Evolutionary conservation across 2,888 invertebrate genomes (phyloP), one percentile per base, ranked within the genome.

Genomic region (Tetragonisca angustula): DNA sequence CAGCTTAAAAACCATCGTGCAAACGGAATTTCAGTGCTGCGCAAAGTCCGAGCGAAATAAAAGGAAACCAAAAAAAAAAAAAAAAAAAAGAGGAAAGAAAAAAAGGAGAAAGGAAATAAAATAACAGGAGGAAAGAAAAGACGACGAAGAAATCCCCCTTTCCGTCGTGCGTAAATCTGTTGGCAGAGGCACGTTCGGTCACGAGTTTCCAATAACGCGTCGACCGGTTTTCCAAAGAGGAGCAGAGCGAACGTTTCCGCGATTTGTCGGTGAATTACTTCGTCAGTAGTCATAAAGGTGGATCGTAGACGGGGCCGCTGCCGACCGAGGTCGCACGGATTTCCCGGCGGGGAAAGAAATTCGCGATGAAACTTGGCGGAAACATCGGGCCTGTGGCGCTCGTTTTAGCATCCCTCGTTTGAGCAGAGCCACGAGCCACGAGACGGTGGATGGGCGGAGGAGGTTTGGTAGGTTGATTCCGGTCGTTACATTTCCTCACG

Each of bases 401-500:
- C 85, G 83, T 89, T 89, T 85, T 85, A 84, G 83, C 88, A 77
- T 86, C 79, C 72, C 81, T 77, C 54, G 74, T 54, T 76, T 27
- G 67, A 80, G 52, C 13, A 19, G 54, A 59, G 32, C 62, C 50
- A 24, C 21, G 27, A 19, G 27, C 6, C 17, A 9, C n/a, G n/a
- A 13, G 24, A 19, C 52, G 71, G 54, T 56, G 52, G 72, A 27
- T 15, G 0, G 54, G 52, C 5, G 17, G 21, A 24, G 56, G 69
- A 59, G 67, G 74, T 43, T 43, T 50, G 75, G 74, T 54, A 61
- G 73, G 76, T 84, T 89, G 86, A 84, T 89, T 83, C 76, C 68
- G 71, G 80, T 82, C 89, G 90, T 90, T 89, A 90, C 77, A 76
- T 85, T 89, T 89, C 83, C 79, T 76, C 88, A 75, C 79, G 87